phyloP scores from a whole-genome alignment of 2,888 invertebrate genomes.

The Apoderus coryli region DNA sequence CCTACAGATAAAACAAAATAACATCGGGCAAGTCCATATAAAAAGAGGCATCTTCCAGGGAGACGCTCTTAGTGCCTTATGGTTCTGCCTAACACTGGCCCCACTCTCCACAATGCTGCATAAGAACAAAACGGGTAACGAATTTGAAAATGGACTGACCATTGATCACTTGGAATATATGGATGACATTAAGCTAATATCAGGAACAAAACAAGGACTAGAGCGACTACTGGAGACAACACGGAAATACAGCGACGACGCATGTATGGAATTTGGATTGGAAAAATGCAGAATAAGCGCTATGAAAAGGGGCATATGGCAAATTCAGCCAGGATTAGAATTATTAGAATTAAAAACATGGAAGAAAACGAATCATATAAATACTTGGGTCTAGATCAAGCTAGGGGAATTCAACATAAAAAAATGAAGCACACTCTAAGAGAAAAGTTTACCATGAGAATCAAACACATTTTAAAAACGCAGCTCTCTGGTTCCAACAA shows the following conservation, averaged over 20 bases:
- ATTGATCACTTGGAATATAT: conserved; percentile 3
- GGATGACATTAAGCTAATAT: conserved; percentile 4
- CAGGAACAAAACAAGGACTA: background rate
- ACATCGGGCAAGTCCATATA: conserved; percentile 1
- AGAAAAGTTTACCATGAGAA: background rate
- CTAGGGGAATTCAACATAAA: conserved; percentile 3
- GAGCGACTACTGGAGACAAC: background rate
- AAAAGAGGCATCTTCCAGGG: conserved; percentile 6
- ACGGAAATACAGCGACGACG: too few relatives aligned
- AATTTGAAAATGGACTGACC: background rate
- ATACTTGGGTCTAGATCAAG: conserved; percentile 5
- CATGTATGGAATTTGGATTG: conserved; percentile 5
- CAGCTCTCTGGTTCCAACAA: conserved; percentile 1
- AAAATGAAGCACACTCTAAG: conserved; percentile 1
- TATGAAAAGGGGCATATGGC: conserved; percentile 6
- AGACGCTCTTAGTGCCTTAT: background rate
- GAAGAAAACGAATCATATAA: conserved; percentile 1
- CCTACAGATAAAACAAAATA: background rate
- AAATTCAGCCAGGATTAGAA: conserved; percentile 2
- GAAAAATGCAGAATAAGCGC: conserved; percentile 4
- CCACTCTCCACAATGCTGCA: background rate
- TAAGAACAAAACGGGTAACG: background rate
- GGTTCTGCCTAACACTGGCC: conserved; percentile 2
- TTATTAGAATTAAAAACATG: conserved; percentile 2
- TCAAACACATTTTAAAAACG: conserved; percentile 1